Evolutionary conservation across 2,888 invertebrate genomes (phyloP).

Genomic region (Andrena minutula): DNA sequence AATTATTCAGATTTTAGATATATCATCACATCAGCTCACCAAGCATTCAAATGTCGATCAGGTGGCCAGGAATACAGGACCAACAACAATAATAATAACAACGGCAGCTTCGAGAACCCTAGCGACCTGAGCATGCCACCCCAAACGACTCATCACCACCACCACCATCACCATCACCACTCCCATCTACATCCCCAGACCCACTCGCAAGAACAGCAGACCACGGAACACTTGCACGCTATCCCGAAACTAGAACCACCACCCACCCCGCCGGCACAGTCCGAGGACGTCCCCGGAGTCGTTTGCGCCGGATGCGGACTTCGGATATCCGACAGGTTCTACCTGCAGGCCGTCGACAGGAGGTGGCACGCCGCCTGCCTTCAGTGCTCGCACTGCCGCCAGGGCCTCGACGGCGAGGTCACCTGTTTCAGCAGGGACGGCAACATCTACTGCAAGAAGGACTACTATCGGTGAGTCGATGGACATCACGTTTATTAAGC

Average conservation of each 20-base stretch:
- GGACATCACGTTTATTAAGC: conserved; percentile 30
- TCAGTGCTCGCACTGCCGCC: conserved; percentile 95
- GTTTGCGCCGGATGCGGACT: conserved; percentile 95
- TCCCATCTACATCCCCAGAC: conserved; percentile 72
- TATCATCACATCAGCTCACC: neutral
- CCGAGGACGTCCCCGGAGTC: conserved; percentile 86
- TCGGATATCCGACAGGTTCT: conserved; percentile 95
- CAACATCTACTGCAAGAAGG: conserved; percentile 98
- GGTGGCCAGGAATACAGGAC: conserved; percentile 81
- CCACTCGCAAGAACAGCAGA: conserved; percentile 79
- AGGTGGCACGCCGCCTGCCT: conserved; percentile 97
- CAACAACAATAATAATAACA: conserved; percentile 69
- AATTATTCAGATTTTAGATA: neutral
- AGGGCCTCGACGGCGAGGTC: conserved; percentile 95
- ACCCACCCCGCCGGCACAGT: conserved; percentile 81
- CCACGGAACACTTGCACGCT: conserved; percentile 85
- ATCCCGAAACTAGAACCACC: conserved; percentile 86
- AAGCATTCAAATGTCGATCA: conserved; percentile 52
- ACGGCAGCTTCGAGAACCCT: conserved; percentile 77
- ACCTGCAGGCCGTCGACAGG: conserved; percentile 95
- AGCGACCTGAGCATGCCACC: conserved; percentile 81
- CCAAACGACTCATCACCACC: conserved; percentile 79
- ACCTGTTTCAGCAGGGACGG: conserved; percentile 97
- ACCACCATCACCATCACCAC: conserved; percentile 77
- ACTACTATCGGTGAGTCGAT: conserved; percentile 95